Base-by-base conservation (phyloP, 2,888 invertebrate species). In the Aphelenchoides bicaudatus region DNA sequence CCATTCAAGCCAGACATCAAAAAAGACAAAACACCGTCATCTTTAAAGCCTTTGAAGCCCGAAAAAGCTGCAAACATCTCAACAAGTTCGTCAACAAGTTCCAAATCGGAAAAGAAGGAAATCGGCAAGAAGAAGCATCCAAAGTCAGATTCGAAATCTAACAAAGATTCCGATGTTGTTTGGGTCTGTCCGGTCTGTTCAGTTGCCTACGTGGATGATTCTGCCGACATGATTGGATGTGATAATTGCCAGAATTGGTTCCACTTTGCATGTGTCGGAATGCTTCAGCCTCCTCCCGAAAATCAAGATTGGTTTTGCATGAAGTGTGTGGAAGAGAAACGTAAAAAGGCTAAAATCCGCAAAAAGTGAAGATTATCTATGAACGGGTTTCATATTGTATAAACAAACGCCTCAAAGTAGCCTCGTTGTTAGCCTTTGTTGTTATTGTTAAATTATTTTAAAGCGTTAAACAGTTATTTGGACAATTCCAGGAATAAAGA, bases 161-260 rank as follows among this genome's bases (percentile, higher is more conserved):
- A 23, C 39, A 34, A 29, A 25, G 43, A 43, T 10, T 25, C 43
- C 34, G 64, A 69, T 5, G 29, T 72, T 58, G 59, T 75, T 6
- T 77, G 76, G 76, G 70, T 77, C 25, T 77, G 77, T 55, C 77
- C 77, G 2, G 68, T 65, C 5, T 77, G 77, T 51, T 67, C 66
- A 0, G 72, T 77, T 4, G 74, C 75, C 8, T 77, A 75, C 55
- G 71, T 70, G n/a, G 73, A 72, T 4, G 72, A 68, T 23, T 74
- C 71, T 3, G 69, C 70, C 0, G 71, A 72, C 46, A 78, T 78
- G 77, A 69, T 77, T 10, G 70, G 66, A 2, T 77, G 77, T 53
- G 77, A 77, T 49, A 46, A 38, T 8, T 77, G 77, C 58, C 68
- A 77, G 51, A 59, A 68, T 16, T 77, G 77, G 77, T 78, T 70